phyloP scores from a whole-genome alignment of 2,113 vertebrate genomes.

The Laterallus jamaicensis region DNA sequence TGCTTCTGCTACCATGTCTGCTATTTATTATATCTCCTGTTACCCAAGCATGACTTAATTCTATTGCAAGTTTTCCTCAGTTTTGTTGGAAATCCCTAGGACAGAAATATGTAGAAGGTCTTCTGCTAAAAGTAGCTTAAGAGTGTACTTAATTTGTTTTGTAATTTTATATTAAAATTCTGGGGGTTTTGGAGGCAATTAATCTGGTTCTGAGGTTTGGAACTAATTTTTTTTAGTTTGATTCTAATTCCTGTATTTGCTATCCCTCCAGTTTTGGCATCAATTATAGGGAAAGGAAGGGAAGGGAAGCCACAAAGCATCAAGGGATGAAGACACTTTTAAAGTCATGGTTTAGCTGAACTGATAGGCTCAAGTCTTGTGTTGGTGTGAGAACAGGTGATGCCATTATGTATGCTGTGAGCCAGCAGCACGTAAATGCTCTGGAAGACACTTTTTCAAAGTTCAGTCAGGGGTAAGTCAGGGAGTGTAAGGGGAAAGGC shows the following conservation, averaged over 20 bases:
- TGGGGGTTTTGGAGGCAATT: neutral
- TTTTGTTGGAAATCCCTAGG: neutral
- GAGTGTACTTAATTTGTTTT: neutral
- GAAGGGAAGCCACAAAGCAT: neutral
- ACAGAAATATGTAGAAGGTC: neutral
- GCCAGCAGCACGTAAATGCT: neutral
- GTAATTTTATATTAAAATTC: neutral
- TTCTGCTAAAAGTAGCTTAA: neutral
- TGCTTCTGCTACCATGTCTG: constrained; percentile 55
- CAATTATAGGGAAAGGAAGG: neutral
- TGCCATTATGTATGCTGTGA: neutral
- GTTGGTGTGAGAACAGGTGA: neutral
- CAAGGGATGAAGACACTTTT: neutral
- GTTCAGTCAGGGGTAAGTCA: neutral
- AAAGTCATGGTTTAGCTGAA: neutral
- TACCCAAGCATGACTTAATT: neutral
- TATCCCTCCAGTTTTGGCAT: neutral
- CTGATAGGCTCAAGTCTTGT: neutral
- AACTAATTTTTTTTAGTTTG: neutral
- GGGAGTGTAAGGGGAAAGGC: neutral
- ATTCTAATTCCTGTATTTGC: neutral
- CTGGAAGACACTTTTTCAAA: neutral
- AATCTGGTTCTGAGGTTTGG: neutral
- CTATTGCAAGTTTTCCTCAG: neutral
- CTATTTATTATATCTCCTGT: constrained; percentile 57